These are phyloP conservation scores for Pollenia amentaria DNA, from an alignment of 2,888 invertebrate species.

Conservation along the genomic window DNA sequence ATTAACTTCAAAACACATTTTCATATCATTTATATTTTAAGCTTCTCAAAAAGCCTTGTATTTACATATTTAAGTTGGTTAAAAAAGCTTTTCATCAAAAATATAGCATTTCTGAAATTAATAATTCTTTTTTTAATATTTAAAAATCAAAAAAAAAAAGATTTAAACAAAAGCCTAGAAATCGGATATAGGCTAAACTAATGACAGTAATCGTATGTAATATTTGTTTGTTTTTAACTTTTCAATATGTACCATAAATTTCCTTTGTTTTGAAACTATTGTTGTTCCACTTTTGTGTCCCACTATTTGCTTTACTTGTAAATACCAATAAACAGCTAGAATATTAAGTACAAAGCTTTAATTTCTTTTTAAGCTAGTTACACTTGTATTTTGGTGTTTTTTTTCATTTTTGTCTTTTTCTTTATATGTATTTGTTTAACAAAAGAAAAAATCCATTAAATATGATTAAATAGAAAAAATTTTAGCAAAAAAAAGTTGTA, in stretches of 20 bases:
- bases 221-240: neutral
- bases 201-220: neutral
- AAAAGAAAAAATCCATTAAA: slow-evolving; percentile 68
- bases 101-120: too few relatives aligned
- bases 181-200: too few relatives aligned
- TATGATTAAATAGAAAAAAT: slow-evolving; percentile 62
- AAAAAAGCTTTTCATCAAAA: too few relatives aligned
- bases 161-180: too few relatives aligned
- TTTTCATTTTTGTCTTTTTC: slow-evolving; percentile 26
- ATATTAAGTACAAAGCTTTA: slow-evolving; percentile 72
- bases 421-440: neutral
- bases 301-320: slow-evolving; percentile 47
- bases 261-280: neutral
- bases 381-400: slow-evolving; percentile 6
- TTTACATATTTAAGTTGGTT: too few relatives aligned
- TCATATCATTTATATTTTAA: too few relatives aligned
- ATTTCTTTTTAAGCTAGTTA: slow-evolving; percentile 51
- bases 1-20: too few relatives aligned
- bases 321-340: slow-evolving; percentile 44
- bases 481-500: neutral
- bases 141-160: too few relatives aligned
- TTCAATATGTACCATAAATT: neutral
- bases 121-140: too few relatives aligned
- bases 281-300: slow-evolving; percentile 41
- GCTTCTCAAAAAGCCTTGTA: too few relatives aligned